Conservation (phyloP, 2,113 vertebrate species). For the Orientallactaga bullata region DNA sequence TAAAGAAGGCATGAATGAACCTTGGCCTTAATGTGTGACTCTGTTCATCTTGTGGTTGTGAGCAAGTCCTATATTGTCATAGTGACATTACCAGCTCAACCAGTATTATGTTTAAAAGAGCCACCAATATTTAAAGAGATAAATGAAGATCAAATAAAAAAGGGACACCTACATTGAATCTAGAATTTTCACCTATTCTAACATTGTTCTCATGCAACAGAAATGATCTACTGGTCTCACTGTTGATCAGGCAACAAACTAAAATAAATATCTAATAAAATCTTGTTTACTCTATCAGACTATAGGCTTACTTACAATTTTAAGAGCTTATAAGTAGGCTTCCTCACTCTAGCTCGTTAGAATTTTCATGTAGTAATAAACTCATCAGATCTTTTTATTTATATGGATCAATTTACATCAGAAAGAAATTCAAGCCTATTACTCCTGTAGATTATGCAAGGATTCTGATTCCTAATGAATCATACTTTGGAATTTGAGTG, state of each 20-base stretch:
- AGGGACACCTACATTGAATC: not conserved
- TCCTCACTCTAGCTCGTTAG: not conserved
- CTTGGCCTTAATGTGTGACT: not conserved
- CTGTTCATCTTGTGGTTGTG: not conserved
- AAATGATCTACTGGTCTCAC: not conserved
- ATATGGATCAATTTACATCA: not conserved
- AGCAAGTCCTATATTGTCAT: not conserved
- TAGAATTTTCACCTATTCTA: not conserved
- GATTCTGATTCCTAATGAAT: not conserved
- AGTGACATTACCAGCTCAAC: not conserved
- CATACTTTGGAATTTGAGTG: not conserved
- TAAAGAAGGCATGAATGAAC: not conserved
- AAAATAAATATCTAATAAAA: not conserved
- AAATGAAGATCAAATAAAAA: not conserved
- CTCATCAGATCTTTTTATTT: not conserved
- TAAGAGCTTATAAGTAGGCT: not conserved
- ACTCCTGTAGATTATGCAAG: not conserved
- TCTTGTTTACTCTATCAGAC: not conserved
- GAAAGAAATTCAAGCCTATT: not conserved
- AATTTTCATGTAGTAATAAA: not conserved
- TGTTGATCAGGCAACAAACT: not conserved
- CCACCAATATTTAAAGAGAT: not conserved
- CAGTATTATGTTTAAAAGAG: not conserved
- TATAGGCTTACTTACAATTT: not conserved
- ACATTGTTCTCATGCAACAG: not conserved